Evolutionary conservation across 2,888 invertebrate species (phyloP), one percentile per base, ranked within the genome.

Genomic region (Sphaerophoria taeniata): DNA sequence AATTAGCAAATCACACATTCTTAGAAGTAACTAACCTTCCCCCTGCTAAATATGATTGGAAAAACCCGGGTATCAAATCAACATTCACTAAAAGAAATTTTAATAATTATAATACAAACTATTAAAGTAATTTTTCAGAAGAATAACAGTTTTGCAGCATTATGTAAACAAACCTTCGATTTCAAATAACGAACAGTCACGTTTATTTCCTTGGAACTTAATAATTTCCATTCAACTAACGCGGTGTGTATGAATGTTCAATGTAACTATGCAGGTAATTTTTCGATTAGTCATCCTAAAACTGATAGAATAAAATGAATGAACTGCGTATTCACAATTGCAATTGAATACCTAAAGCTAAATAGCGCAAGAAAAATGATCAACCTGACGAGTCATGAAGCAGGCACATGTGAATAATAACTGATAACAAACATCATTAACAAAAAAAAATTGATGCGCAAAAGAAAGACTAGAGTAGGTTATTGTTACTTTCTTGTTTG

Each of bases 261-360:
- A 24, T 24, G 24, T 24, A 24, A 24, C 24, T 2, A 24, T 24
- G 24, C 24, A 24, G 24, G 24, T 24, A 24, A 2, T 24, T 24
- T 43, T 43, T 43, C 11, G 9, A 65, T 78, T 78, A 78, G 51
- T 78, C 78, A 72, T 72, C 43, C 12, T 12, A 6, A 43, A 43
- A 43, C 43, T 43, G 65, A 56, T 65, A 45, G 72, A 65, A 78
- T 53, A 60, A 78, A 33, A 78, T 78, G 58, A 78, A 78, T 78
- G 72, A 67, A 72, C 70, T 78, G 78, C 78, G 78, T 78, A 78
- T 53, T 61, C 34, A 70, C 61, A 69, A 67, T 31, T 16, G 12
- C 11, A 55, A 55, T 43, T 4, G 43, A 0, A 11, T 4, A 9
- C 12, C n/a, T n/a, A n/a, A n/a, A n/a, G n/a, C n/a, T n/a, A n/a